A percentile compares a stretch with the other conserved stretches of the same genome.
These are phyloP conservation scores for Rhabdophis nuchalis DNA, from an alignment of 2,797 vertebrate species.

Conservation along the genomic window DNA sequence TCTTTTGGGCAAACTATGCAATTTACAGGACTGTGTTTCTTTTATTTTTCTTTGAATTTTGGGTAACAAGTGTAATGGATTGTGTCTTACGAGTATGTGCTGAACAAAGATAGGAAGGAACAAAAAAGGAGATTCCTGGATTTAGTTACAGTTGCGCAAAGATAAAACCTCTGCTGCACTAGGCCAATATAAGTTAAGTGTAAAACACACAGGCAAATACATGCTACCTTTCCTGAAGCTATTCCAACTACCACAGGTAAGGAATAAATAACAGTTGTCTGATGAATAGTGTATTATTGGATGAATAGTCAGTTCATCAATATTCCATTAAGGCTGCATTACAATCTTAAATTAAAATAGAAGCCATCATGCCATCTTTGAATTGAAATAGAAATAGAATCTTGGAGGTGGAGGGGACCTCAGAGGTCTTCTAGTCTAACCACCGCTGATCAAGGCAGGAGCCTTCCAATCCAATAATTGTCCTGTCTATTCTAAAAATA, in stretches of 20 bases:
- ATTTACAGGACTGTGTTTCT: background rate
- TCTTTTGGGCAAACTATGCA: background rate
- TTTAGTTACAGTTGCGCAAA: background rate
- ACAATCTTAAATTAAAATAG: no score
- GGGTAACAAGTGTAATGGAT: background rate
- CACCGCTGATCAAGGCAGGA: no score
- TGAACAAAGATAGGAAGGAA: background rate
- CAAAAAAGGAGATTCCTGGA: background rate
- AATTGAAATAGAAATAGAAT: no score
- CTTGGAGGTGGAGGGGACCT: no score
- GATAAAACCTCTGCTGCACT: background rate
- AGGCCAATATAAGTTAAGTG: background rate
- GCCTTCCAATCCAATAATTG: no score
- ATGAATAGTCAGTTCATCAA: background rate
- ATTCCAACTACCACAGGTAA: background rate
- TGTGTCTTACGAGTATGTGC: background rate
- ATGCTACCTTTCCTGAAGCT: background rate
- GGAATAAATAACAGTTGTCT: background rate
- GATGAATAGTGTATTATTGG: background rate
- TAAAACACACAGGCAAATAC: background rate
- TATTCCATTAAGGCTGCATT: background rate
- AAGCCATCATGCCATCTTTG: no score
- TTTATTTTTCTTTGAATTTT: background rate
- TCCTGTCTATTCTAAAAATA: no score
- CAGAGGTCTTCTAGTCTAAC: no score